phyloP scores from a whole-genome alignment of 2,797 vertebrate genomes.

The Caiman crocodilus region DNA sequence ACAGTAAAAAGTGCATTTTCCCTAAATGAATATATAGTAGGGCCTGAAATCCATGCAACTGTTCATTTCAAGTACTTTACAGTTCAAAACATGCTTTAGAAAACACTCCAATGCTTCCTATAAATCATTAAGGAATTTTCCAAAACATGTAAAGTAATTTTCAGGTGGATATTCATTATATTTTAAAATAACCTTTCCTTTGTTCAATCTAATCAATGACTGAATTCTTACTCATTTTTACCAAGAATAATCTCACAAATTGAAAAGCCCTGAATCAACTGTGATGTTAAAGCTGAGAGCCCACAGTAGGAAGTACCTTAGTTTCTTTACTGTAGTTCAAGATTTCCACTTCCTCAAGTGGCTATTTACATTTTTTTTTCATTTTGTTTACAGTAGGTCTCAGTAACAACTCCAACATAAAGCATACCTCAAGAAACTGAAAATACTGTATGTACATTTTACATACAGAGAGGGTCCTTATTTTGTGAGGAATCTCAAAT shows the following conservation, averaged over 20 bases:
- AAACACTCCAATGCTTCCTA: neutral
- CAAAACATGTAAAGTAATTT: neutral
- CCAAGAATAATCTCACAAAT: neutral
- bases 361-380: neutral
- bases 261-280: neutral
- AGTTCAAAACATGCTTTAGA: constrained; percentile 5
- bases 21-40: neutral
- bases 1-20: neutral
- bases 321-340: neutral
- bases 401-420: neutral
- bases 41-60: neutral
- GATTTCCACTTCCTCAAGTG: neutral
- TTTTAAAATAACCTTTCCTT: neutral
- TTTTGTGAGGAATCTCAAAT: neutral
- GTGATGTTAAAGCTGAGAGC: neutral
- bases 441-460: neutral
- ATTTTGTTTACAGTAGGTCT: neutral
- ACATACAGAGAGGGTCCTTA: neutral
- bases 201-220: neutral
- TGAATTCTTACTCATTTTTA: neutral
- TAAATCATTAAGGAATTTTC: neutral
- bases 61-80: constrained; percentile 9
- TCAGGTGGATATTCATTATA: neutral
- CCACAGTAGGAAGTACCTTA: neutral
- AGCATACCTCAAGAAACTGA: neutral